A percentile compares a stretch with the other conserved stretches of the same genome.
These are phyloP conservation scores for Solen grandis DNA, from an alignment of 1,140 invertebrate genomes.

Conservation along the genomic window DNA sequence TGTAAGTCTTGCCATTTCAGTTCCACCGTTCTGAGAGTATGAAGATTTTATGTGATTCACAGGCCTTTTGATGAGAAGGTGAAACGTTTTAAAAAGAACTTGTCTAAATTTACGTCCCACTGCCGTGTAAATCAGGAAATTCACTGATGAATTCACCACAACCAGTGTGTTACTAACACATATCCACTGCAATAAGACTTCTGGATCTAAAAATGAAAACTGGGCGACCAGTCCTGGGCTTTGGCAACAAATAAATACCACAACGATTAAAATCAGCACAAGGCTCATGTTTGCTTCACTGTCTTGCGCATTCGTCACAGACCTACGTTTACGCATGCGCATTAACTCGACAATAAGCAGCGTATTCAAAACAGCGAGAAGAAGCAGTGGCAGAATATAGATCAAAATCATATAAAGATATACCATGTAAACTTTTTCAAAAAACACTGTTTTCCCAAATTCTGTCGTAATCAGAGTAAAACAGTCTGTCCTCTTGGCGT, in stretches of 20 bases:
- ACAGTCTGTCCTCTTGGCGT: conserved; percentile 47
- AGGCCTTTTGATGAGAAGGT: conserved; percentile 31
- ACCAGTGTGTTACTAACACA: conserved; percentile 75
- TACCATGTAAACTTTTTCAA: conserved; percentile 67
- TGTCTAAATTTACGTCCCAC: conserved; percentile 74
- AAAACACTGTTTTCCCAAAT: conserved; percentile 67
- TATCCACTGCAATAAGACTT: conserved; percentile 69
- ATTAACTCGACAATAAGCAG: conserved; percentile 76
- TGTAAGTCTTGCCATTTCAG: conserved; percentile 27
- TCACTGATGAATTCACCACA: conserved; percentile 76
- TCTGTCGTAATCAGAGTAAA: conserved; percentile 61
- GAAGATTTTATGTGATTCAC: conserved; percentile 34
- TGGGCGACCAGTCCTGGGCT: conserved; percentile 76
- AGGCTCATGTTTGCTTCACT: conserved; percentile 76
- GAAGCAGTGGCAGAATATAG: conserved; percentile 70
- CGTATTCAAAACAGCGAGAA: conserved; percentile 63
- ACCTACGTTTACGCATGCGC: conserved; percentile 71
- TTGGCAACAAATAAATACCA: conserved; percentile 77
- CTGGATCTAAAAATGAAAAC: conserved; percentile 65
- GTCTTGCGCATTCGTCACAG: conserved; percentile 71
- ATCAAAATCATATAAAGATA: conserved; percentile 73
- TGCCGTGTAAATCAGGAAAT: conserved; percentile 77
- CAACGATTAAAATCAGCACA: conserved; percentile 74
- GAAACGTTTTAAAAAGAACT: conserved; percentile 68
- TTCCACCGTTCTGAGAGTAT: conserved; percentile 46